Percentiles rank a stretch among this genome's conserved stretches.
These are phyloP conservation scores for Mythimna albipuncta DNA, from an alignment of 2,888 invertebrate species.

Conservation along the genomic window DNA sequence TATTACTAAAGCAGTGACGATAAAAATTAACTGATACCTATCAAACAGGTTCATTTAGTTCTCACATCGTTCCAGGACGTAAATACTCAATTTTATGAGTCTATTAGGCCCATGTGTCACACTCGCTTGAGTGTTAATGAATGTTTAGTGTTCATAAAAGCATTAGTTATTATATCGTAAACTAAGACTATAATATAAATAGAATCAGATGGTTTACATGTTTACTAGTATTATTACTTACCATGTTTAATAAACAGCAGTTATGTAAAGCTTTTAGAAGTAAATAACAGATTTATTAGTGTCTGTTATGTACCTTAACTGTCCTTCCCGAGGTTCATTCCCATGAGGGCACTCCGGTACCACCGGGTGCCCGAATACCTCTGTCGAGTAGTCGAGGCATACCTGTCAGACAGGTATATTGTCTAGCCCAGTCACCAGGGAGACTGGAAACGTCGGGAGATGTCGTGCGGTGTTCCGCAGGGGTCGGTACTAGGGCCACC, in stretches of 20 bases:
- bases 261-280: not conserved
- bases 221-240: conserved; percentile 14
- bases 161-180: conserved; percentile 46
- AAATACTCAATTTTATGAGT: conserved; percentile 42
- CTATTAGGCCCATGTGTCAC: conserved; percentile 33
- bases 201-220: conserved; percentile 27
- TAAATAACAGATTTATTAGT: not conserved
- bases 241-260: not conserved
- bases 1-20: conserved; percentile 27
- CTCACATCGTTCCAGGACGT: conserved; percentile 23
- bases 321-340: too few species aligned
- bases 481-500: too few species aligned
- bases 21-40: conserved; percentile 41
- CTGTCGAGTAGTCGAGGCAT: too few species aligned
- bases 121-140: conserved; percentile 45
- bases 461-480: too few species aligned
- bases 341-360: too few species aligned
- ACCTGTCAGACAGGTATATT: too few species aligned
- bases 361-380: too few species aligned
- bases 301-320: not conserved
- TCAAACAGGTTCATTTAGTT: conserved; percentile 48
- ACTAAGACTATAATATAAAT: conserved; percentile 36
- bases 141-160: conserved; percentile 52
- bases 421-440: too few species aligned
- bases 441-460: too few species aligned